Conservation (phyloP, 2,113 vertebrate species). For the Sinosuthora webbiana region DNA sequence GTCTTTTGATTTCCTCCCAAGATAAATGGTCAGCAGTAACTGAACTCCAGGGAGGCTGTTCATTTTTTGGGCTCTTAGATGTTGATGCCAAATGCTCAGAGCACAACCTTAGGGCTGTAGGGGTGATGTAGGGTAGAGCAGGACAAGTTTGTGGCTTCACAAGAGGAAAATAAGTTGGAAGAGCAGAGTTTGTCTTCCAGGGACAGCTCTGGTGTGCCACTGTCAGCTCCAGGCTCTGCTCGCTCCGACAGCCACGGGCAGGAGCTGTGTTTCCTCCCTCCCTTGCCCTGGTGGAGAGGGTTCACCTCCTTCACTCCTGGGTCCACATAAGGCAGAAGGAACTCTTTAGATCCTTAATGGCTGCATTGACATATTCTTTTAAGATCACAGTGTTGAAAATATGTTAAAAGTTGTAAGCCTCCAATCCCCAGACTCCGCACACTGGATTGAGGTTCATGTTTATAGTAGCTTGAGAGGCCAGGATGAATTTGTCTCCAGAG, state of each 20-base stretch:
- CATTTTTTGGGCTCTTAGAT: not conserved
- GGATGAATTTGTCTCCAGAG: not conserved
- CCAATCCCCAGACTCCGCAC: not conserved
- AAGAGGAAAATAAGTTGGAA: not conserved
- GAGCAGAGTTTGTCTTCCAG: not conserved
- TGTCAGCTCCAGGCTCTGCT: fast-evolving
- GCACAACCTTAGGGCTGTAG: not conserved
- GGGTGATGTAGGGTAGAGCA: not conserved
- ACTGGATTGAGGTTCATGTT: not conserved
- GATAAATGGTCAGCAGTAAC: not conserved
- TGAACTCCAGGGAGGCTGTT: not conserved
- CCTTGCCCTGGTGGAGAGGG: not conserved
- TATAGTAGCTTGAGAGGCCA: not conserved
- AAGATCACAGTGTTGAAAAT: not conserved
- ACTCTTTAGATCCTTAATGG: not conserved
- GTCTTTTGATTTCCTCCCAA: not conserved
- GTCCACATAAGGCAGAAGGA: not conserved
- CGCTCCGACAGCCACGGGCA: not conserved
- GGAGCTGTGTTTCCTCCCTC: not conserved
- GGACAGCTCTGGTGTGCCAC: not conserved
- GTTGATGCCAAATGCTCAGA: not conserved
- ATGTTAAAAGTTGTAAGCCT: not conserved
- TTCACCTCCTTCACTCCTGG: not conserved
- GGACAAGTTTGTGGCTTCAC: not conserved
- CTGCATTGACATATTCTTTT: not conserved